A percentile compares a stretch with the other conserved stretches of the same genome.
Evolutionary conservation across 2,113 vertebrate genomes (phyloP).

Genomic region (Podocnemis expansa): DNA sequence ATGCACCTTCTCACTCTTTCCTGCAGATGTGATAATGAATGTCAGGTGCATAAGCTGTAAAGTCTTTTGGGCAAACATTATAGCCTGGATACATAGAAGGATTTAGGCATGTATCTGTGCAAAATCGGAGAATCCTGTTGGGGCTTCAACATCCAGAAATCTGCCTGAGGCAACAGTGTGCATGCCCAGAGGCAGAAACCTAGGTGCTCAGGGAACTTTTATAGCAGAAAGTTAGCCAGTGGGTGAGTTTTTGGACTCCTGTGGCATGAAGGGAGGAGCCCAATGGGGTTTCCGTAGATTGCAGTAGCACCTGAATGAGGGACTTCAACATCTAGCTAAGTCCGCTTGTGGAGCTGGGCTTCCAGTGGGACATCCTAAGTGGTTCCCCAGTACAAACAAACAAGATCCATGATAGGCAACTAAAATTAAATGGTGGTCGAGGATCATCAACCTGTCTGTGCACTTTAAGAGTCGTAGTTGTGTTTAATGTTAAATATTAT

Average conservation of each 20-base stretch:
- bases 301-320: neutral
- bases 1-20: neutral
- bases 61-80: neutral
- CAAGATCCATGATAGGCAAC: neutral
- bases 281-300: neutral
- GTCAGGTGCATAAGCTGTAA: accelerated
- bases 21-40: neutral
- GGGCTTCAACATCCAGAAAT: neutral
- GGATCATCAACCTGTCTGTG: neutral
- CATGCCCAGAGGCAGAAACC: neutral
- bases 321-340: neutral
- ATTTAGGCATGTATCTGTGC: neutral
- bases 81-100: neutral
- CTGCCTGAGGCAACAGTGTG: neutral
- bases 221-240: neutral
- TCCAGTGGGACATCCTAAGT: neutral
- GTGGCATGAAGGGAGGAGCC: neutral
- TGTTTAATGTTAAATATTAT: neutral
- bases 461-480: neutral
- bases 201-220: neutral
- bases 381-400: neutral
- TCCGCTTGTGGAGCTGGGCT: neutral
- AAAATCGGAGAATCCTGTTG: neutral
- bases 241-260: no score
- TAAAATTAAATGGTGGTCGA: neutral